Evolutionary conservation across 2,113 vertebrate genomes (phyloP), one percentile per base, ranked within the genome.

Genomic region (Serilophus lunatus): DNA sequence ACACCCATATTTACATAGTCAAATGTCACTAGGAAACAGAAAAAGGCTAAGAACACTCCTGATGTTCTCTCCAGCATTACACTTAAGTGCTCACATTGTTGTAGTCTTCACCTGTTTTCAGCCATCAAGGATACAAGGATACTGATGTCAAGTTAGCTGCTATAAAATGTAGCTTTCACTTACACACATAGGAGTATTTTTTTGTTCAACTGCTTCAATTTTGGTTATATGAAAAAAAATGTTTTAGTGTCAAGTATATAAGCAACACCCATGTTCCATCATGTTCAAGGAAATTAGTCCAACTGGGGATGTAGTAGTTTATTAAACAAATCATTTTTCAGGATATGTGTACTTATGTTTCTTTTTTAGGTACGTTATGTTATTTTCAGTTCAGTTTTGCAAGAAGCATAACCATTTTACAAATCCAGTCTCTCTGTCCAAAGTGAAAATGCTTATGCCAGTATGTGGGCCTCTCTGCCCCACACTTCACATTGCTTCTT

Each of bases 291-390:
- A 96, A 88, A 94, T 90, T 86, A 93, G 75, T 94, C 60, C 72
- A 93, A 17, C 66, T 44, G 49, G 80, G 88, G 88, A 97, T 92
- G 96, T 88, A 82, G 56, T 57, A 93, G 95, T 95, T 97, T 94
- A 96, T 81, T 97, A 97, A 95, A 96, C 95, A 96, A 84, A 83
- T 95, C 80, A 68, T 92, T 93, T 90, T 84, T 82, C 91, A 97
- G 86, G 88, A 92, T 83, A 95, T 88, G 86, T 84, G 66, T 28
- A 93, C 94, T 92, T 49, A 16, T 25, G 42, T 86, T 83, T 86
- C 80, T 64, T 90, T 88, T 90, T 83, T 36, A 88, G 72, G 80
- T 71, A 96, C 56, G 1, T 91, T 81, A 90, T 94, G 91, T 91
- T 83, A 88, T 92, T 86, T 91, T 88, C 80, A 84, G 69, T 40